Evolutionary conservation across 2,113 vertebrate genomes (phyloP), one percentile per base, ranked within the genome.

Genomic region (Petromus typicus): DNA sequence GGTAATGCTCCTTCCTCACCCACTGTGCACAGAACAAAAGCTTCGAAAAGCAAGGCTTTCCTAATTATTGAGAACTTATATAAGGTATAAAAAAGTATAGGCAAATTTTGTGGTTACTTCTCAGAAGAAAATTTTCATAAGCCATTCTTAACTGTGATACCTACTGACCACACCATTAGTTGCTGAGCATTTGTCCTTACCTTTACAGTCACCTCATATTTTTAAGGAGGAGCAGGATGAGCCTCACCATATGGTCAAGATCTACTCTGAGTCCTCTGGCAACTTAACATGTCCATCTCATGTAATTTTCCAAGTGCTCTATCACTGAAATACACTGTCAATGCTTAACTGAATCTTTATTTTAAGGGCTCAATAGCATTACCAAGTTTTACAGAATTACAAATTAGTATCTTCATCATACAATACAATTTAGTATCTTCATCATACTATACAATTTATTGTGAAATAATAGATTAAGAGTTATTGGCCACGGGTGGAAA

Each of bases 1-100:
- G 99, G 99, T 99, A 98, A 97, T 76, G 7, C 83, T 80, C 2
- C 10, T 83, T 18, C 81, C 48, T n/a, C 22, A 30, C 8, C 17
- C 43, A 7, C 20, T 69, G 32, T 64, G 25, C 51, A 81, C 30
- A 85, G 23, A 94, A 3, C 32, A 87, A 57, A 75, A 67, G 1
- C 45, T 82, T 61, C 11, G 76, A 57, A 82, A 57, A 63, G 17
- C 34, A 84, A 76, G 12, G 82, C 5, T 10, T 67, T 78, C 79
- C 51, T 18, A 91, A 23, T 83, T 18, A 43, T 37, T 61, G 3
- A 66, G 16, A 67, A 3, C n/a, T 81, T 92, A 66, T 66, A 83
- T 71, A 89, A 64, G 59, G 89, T 86, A 86, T 43, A 86, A n/a
- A n/a, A n/a, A n/a, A n/a, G 57, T 66, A 63, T 86, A 94, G n/a